Evolutionary conservation across 2,113 vertebrate species (phyloP).

Genomic region (Zingel zingel): DNA sequence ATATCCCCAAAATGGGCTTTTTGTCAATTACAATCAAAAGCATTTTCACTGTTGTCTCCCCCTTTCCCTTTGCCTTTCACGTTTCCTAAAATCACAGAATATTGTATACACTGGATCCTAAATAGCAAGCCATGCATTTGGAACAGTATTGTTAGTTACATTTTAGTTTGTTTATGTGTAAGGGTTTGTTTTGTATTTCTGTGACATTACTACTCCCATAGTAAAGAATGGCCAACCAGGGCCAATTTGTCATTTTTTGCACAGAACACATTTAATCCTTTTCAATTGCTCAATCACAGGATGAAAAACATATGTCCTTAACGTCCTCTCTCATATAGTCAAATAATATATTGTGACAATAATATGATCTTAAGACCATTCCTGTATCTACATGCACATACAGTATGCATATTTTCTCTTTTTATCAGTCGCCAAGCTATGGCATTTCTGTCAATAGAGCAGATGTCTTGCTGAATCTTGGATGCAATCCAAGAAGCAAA

Average conservation of each 20-base stretch:
- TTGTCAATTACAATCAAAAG: conserved; percentile 95
- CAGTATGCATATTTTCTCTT: conserved; percentile 6
- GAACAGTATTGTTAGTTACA: not conserved
- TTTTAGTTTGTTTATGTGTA: conserved; percentile 5
- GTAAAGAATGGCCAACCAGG: conserved; percentile 32
- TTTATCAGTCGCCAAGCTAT: conserved; percentile 23
- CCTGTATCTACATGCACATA: not conserved
- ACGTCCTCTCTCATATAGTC: not conserved
- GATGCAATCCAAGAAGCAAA: conserved; percentile 37
- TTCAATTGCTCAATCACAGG: conserved; percentile 8
- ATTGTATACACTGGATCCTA: conserved; percentile 7
- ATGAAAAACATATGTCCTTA: not conserved
- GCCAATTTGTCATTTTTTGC: conserved; percentile 10
- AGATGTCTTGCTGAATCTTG: conserved; percentile 50
- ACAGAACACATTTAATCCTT: not conserved
- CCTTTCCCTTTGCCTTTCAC: conserved; percentile 33
- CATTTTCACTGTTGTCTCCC: conserved; percentile 84
- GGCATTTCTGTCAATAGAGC: conserved; percentile 46
- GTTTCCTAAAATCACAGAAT: conserved; percentile 48
- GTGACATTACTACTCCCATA: conserved; percentile 3
- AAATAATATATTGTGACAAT: not conserved
- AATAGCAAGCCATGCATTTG: not conserved
- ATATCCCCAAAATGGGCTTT: conserved; percentile 88
- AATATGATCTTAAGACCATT: not conserved
- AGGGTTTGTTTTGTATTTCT: not conserved